Evolutionary conservation across 1,140 invertebrate species (phyloP), one percentile per base, ranked within the genome.

Genomic region (Dendrolimus kikuchii): DNA sequence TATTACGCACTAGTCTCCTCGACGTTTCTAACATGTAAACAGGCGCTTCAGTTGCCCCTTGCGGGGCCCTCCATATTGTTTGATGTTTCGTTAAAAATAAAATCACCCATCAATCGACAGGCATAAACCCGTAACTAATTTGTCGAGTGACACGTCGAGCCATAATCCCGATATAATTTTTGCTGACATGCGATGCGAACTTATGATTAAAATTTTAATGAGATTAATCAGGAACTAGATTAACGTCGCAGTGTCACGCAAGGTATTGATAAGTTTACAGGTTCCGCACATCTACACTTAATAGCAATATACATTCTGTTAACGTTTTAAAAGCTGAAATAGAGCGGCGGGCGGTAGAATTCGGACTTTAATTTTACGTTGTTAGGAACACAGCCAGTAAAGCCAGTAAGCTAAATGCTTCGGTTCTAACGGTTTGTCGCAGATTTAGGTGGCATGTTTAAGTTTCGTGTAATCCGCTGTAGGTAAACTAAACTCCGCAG

Each of bases 11-110:
- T 84, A 74, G 73, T 83, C 77, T 79, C 71, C 48, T 77, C 66
- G 65, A 72, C 67, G 73, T 80, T 82, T 85, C 71, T 80, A 81
- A 82, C 83, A 81, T 81, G 77, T 81, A 86, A 84, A 86, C 77
- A 83, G 77, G 66, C 77, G 77, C 67, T 83, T 76, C 73, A 69
- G 76, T 72, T 75, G 74, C 77, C 69, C 62, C 57, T 68, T 62
- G 59, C 55, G 60, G 53, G 65, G 67, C 77, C 69, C 64, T 75
- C 79, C 71, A 81, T 83, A 77, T 76, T 84, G 81, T 83, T 84
- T 81, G 81, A 86, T 86, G 83, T 86, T 71, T 71, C 78, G 80
- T 77, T 83, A 84, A 81, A 86, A 86, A 86, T 84, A 83, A 81
- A 76, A 76, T 71, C 68, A 47, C 57, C 69, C 70, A 80, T 75